Evolutionary conservation across 2,888 invertebrate genomes (phyloP).

Genomic region (Lasioglossum lativentre): DNA sequence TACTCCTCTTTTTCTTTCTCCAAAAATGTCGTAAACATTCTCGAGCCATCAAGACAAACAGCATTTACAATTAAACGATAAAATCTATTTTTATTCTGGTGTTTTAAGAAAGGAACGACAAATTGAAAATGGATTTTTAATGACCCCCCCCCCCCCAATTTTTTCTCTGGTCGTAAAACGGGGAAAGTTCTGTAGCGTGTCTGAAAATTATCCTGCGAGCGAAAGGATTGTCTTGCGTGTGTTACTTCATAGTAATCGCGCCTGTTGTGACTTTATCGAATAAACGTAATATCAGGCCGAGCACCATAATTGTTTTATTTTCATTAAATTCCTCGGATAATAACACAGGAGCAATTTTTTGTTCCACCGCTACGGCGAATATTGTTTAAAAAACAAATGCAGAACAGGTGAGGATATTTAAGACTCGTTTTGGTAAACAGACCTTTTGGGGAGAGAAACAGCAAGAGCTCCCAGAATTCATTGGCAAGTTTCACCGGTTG

Average conservation of each 20-base stretch:
- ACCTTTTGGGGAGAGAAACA: conserved; percentile 42
- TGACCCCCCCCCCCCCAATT: neutral
- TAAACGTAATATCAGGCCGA: neutral
- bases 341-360: neutral
- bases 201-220: neutral
- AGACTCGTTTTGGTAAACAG: conserved; percentile 24
- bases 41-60: neutral
- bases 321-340: neutral
- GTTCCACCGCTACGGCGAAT: neutral
- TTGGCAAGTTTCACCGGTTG: conserved; percentile 29
- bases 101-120: neutral
- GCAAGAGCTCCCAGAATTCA: conserved; percentile 1
- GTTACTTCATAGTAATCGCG: neutral
- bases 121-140: neutral
- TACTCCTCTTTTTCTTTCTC: neutral
- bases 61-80: neutral
- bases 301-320: neutral
- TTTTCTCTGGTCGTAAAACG: neutral
- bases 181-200: neutral
- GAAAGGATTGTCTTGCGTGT: neutral
- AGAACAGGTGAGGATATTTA: conserved; percentile 33
- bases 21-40: neutral
- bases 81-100: neutral
- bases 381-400: neutral
- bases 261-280: neutral